Conservation (phyloP, 2,888 invertebrate genomes). For the Eumacrocentrus americanus region DNA sequence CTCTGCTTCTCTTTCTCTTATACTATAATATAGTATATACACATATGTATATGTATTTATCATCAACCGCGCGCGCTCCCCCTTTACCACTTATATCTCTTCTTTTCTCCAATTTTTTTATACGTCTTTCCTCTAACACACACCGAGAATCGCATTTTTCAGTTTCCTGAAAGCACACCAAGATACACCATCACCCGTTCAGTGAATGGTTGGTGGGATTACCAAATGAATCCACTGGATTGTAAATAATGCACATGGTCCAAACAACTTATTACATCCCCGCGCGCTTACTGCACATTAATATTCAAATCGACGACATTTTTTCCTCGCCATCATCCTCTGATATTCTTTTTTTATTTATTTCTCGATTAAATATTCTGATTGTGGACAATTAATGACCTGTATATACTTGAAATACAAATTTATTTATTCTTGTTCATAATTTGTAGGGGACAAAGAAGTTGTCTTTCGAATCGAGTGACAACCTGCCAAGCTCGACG, state of each 20-base stretch:
- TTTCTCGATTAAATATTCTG: slow-evolving; percentile 6
- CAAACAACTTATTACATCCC: slow-evolving; percentile 12
- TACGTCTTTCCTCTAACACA: slow-evolving; percentile 5
- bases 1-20: slow-evolving; percentile 33
- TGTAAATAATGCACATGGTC: slow-evolving; percentile 22
- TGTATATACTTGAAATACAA: neutral
- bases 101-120: slow-evolving; percentile 2
- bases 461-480: neutral
- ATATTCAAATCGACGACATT: slow-evolving; percentile 14
- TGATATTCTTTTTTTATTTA: neutral
- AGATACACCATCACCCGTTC: neutral
- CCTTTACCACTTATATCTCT: slow-evolving; percentile 7
- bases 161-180: slow-evolving; percentile 11
- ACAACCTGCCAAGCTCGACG: neutral
- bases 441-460: neutral
- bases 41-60: neutral
- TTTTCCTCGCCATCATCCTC: neutral
- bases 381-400: slow-evolving; percentile 13
- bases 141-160: slow-evolving; percentile 8
- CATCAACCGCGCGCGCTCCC: slow-evolving; percentile 6
- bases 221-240: slow-evolving; percentile 23
- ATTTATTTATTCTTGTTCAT: neutral
- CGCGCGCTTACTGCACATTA: neutral
- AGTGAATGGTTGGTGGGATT: slow-evolving; percentile 21
- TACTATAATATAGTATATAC: neutral